These are phyloP conservation scores for Pseudachorutes palmiensis DNA, from an alignment of 1,140 invertebrate genomes.

Conservation along the genomic window DNA sequence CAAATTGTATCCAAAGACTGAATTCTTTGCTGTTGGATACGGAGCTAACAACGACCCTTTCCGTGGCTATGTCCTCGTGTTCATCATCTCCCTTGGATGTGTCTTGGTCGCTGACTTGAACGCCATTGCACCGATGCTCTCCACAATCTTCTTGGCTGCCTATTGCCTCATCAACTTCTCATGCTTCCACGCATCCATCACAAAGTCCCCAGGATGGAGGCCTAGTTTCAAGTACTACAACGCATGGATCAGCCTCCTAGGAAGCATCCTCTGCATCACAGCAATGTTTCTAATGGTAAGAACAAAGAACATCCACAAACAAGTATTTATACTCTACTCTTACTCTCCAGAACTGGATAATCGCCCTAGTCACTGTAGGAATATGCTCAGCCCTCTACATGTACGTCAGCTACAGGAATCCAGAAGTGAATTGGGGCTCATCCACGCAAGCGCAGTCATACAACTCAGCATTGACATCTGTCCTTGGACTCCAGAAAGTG, in stretches of 20 bases:
- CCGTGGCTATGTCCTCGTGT: constrained; percentile 55
- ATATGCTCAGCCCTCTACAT: constrained; percentile 76
- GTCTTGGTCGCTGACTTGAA: constrained; percentile 54
- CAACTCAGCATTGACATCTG: constrained; percentile 47
- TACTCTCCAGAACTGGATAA: constrained; percentile 56
- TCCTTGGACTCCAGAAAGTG: constrained; percentile 47
- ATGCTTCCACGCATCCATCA: constrained; percentile 56
- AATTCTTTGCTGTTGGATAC: constrained; percentile 53
- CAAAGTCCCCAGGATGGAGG: constrained; percentile 50
- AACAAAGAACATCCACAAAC: not conserved
- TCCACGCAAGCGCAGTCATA: constrained; percentile 56
- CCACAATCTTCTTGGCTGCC: constrained; percentile 57
- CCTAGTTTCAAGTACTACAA: constrained; percentile 74
- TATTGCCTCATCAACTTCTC: constrained; percentile 59
- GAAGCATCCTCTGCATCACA: constrained; percentile 76
- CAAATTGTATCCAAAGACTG: constrained; percentile 55
- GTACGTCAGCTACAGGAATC: constrained; percentile 70
- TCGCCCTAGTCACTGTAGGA: constrained; percentile 78
- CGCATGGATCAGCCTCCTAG: constrained; percentile 86
- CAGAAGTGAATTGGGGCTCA: constrained; percentile 60
- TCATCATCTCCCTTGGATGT: constrained; percentile 54
- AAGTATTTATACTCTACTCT: too few species aligned
- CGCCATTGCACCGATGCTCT: constrained; percentile 54
- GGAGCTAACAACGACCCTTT: constrained; percentile 58
- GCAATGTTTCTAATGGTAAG: constrained; percentile 94